Evolutionary conservation across 2,113 vertebrate species (phyloP).

Genomic region (Colius striatus): DNA sequence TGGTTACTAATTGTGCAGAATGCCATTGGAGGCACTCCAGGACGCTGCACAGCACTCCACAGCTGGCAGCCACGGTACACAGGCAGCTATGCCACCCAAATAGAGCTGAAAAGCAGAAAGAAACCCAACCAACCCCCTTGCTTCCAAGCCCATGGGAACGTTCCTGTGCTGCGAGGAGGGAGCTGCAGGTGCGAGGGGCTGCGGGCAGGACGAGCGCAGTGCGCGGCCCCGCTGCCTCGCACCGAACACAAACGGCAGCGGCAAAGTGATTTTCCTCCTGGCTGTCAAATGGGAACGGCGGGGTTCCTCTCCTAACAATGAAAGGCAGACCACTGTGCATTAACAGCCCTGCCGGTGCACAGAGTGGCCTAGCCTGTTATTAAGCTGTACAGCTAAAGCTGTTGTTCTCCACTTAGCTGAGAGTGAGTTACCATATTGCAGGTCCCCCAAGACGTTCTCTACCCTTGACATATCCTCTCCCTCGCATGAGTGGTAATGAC

Average conservation of each 20-base stretch:
- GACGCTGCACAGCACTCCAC: constrained; percentile 64
- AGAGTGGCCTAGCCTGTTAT: constrained; percentile 65
- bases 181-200: constrained; percentile 59
- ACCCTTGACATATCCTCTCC: constrained; percentile 70
- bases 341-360: constrained; percentile 62
- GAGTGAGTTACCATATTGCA: constrained; percentile 72
- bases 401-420: constrained; percentile 69
- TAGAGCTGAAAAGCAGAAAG: constrained; percentile 63
- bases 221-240: not conserved
- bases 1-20: constrained; percentile 70
- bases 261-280: constrained; percentile 60
- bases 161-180: constrained; percentile 26
- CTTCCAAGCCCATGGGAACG: constrained; percentile 57
- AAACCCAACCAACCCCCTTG: not conserved
- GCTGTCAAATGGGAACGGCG: constrained; percentile 57
- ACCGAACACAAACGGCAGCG: constrained; percentile 7
- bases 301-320: constrained; percentile 61
- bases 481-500: constrained; percentile 56
- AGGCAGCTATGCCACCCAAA: constrained; percentile 61
- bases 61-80: constrained; percentile 58
- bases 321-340: constrained; percentile 62
- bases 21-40: constrained; percentile 68
- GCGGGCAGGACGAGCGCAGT: constrained; percentile 41
- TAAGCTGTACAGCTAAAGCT: constrained; percentile 69
- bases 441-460: constrained; percentile 62